These are phyloP conservation scores for Phoeniculus purpureus DNA, from an alignment of 2,797 vertebrate genomes.

Conservation along the genomic window DNA sequence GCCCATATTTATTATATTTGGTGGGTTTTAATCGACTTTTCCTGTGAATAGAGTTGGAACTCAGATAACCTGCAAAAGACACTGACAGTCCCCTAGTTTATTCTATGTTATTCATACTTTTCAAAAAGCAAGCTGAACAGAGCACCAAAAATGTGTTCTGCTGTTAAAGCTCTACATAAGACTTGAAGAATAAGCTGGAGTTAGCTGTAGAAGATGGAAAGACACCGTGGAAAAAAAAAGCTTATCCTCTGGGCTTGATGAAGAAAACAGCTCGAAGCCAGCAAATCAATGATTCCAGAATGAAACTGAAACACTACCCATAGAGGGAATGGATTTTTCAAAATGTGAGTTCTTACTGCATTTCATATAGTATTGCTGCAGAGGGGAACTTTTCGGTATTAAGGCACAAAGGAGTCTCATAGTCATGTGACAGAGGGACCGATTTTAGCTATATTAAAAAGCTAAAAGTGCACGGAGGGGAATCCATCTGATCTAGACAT, in stretches of 20 bases:
- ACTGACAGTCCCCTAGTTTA: constrained; percentile 25
- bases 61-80: constrained; percentile 33
- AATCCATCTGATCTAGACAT: not conserved
- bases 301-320: constrained; percentile 8
- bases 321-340: constrained; percentile 12
- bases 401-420: not conserved
- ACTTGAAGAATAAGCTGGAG: constrained; percentile 2
- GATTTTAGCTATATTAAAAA: not conserved
- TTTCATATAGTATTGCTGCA: not conserved
- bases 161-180: constrained; percentile 34
- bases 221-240: not conserved
- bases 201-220: constrained; percentile 12
- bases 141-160: not conserved
- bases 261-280: constrained; percentile 25
- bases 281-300: constrained; percentile 37
- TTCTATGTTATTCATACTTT: constrained; percentile 23
- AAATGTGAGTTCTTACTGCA: not conserved
- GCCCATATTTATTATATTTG: constrained; percentile 43
- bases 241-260: constrained; percentile 6
- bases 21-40: constrained; percentile 54
- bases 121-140: rapidly evolving
- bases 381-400: not conserved
- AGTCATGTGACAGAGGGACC: not conserved
- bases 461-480: not conserved
- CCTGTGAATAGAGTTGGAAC: not conserved